Base-by-base conservation (phyloP, 1,140 invertebrate species). In the Neuroterus valhalla region DNA sequence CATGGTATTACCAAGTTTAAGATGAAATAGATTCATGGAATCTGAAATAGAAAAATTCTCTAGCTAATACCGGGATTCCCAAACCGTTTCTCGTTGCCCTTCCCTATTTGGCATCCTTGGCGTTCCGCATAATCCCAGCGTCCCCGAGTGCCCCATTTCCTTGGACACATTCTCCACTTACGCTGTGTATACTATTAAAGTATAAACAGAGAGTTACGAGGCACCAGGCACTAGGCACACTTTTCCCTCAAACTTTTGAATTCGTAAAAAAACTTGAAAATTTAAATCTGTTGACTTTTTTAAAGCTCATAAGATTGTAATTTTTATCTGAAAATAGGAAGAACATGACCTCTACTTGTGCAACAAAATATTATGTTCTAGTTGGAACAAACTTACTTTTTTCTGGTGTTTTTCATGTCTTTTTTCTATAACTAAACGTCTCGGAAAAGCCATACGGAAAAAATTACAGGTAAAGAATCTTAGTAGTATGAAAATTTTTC, bases 21-120 rank as follows among this genome's bases (percentile, higher is more conserved):
- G 82, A 85, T 85, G 78, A 85, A 86, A 84, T 82, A 75, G 77
- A 83, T 80, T 81, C 79, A 71, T 75, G 76, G 80, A 83, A 84
- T 85, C 78, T 79, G 78, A 84, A 84, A 84, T 85, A 81, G 80
- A 84, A 86, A 86, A 86, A 85, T 84, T 82, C 79, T 76, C 78
- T 71, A 74, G 76, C 77, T 83, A 82, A 85, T 85, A 80, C 70
- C 75, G 67, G 70, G 75, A 81, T 83, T 82, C 80, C 77, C 75
- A 82, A 62, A 50, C 44, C 44, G 44, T 45, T 82, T 81, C 78
- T 62, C 21, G 12, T 62, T 38, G 1, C 26, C 55, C 14, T 62
- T 31, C 21, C 55, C 55, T 38, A 62, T 31, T 62, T 62, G 14
- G 26, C 31, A 31, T n/a, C 23, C 55, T 62, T 23, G 8, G 23